phyloP scores from a whole-genome alignment of 1,140 invertebrate species.

The Saccostrea cuccullata region DNA sequence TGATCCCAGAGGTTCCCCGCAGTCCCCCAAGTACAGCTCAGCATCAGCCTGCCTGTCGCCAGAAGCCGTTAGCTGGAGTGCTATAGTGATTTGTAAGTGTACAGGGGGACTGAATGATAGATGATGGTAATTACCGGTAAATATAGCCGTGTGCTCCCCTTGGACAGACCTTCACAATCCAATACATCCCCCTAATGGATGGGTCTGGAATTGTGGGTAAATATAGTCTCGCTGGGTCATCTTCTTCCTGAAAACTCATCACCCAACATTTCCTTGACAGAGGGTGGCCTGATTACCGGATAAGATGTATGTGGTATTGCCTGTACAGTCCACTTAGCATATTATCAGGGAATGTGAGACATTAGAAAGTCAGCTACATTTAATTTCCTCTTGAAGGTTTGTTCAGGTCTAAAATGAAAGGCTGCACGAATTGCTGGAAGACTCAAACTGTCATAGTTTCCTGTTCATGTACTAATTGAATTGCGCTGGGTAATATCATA shows the following conservation, averaged over 20 bases:
- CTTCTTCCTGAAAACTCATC: not conserved
- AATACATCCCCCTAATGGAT: conserved; percentile 7
- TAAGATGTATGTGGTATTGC: not conserved
- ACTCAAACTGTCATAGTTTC: not conserved
- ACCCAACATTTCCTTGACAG: not conserved
- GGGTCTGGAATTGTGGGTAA: not conserved
- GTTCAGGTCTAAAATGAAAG: not conserved
- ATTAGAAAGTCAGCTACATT: conserved; percentile 27
- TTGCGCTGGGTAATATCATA: conserved; percentile 6
- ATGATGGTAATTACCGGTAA: conserved; percentile 31
- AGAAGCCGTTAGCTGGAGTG: conserved; percentile 19
- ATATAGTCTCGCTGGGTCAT: not conserved
- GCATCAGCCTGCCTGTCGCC: not conserved
- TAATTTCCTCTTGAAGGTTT: conserved; percentile 8
- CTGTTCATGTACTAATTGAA: not conserved
- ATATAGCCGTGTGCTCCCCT: not conserved
- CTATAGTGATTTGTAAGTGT: conserved; percentile 25
- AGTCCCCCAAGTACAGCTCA: not conserved
- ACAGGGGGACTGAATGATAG: conserved; percentile 18
- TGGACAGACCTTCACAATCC: not conserved
- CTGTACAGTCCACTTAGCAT: not conserved
- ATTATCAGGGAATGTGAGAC: conserved; percentile 20
- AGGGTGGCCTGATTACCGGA: not conserved
- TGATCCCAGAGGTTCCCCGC: not conserved
- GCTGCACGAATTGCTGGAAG: not conserved